Conservation (phyloP, 2,888 invertebrate genomes). For the Diloba caeruleocephala region DNA sequence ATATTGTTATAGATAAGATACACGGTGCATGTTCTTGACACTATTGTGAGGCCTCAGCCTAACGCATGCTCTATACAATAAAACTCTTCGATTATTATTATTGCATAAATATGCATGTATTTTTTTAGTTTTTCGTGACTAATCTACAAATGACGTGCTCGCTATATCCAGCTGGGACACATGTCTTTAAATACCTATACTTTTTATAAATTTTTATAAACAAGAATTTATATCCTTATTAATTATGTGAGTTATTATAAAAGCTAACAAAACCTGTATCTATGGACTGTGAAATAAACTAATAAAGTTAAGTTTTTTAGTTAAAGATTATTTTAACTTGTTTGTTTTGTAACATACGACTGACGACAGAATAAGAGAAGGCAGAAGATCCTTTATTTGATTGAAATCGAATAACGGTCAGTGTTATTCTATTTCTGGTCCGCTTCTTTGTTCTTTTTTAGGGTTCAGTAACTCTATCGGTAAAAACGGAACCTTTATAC, state of each 20-base stretch:
- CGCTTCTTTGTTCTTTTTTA: too few species aligned
- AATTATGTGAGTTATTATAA: constrained; percentile 14
- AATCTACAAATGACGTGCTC: constrained; percentile 20
- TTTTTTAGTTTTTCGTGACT: constrained; percentile 50
- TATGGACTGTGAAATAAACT: neutral
- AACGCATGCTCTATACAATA: constrained; percentile 50
- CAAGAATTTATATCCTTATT: constrained; percentile 25
- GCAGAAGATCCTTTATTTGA: too few species aligned
- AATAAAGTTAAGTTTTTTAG: too few species aligned
- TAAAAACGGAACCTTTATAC: too few species aligned
- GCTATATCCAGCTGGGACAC: neutral
- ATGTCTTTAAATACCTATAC: constrained; percentile 5
- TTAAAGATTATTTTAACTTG: too few species aligned
- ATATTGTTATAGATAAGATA: constrained; percentile 28
- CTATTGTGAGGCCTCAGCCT: constrained; percentile 64
- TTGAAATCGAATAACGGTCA: too few species aligned
- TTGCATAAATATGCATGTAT: constrained; percentile 64
- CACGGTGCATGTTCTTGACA: constrained; percentile 61
- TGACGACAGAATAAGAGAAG: too few species aligned
- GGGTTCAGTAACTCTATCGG: too few species aligned
- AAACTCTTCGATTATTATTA: constrained; percentile 55
- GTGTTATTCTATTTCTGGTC: too few species aligned
- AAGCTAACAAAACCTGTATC: constrained; percentile 8
- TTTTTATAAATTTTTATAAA: constrained; percentile 33
- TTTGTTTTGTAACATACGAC: constrained; percentile 22